A percentile compares a stretch with the other conserved stretches of the same genome.
phyloP scores from a whole-genome alignment of 1,140 invertebrate genomes.

The Tribolium madens region DNA sequence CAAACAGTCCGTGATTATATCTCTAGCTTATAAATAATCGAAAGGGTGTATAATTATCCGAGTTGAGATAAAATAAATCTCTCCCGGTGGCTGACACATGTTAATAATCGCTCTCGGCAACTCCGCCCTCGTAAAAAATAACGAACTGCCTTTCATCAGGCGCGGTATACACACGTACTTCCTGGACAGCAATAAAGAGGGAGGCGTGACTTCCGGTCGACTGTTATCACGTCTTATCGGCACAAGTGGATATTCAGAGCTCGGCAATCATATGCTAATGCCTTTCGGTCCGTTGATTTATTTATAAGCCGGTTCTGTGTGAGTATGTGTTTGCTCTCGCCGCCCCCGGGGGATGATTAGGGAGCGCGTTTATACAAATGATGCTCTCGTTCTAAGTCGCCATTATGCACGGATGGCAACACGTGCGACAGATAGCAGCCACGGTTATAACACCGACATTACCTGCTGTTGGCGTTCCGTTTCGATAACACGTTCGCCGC shows the following conservation, averaged over 20 bases:
- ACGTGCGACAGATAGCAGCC: slow-evolving; percentile 48
- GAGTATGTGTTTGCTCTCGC: slow-evolving; percentile 38
- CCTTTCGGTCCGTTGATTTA: slow-evolving; percentile 49
- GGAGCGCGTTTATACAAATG: slow-evolving; percentile 30
- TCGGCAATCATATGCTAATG: slow-evolving; percentile 57
- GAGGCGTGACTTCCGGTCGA: slow-evolving; percentile 55
- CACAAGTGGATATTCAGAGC: slow-evolving; percentile 53
- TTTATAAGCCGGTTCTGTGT: slow-evolving; percentile 52
- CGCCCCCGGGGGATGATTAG: slow-evolving; percentile 16
- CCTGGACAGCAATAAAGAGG: slow-evolving; percentile 56
- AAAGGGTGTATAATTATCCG: slow-evolving; percentile 51
- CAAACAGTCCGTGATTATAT: slow-evolving; percentile 41
- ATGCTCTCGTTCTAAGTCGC: slow-evolving; percentile 16
- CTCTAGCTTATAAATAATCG: slow-evolving; percentile 50
- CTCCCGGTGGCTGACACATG: slow-evolving; percentile 47
- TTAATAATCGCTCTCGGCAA: slow-evolving; percentile 48
- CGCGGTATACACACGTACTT: slow-evolving; percentile 56
- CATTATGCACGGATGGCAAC: slow-evolving; percentile 37
- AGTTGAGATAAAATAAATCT: slow-evolving; percentile 50
- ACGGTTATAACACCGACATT: slow-evolving; percentile 31
- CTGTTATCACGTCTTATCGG: slow-evolving; percentile 56
- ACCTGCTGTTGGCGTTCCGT: slow-evolving; percentile 32
- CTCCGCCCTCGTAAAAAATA: slow-evolving; percentile 55
- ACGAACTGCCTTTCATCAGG: slow-evolving; percentile 58
- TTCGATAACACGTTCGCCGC: slow-evolving; percentile 36